phyloP scores from a whole-genome alignment of 2,113 vertebrate genomes.

The Thermophis baileyi region DNA sequence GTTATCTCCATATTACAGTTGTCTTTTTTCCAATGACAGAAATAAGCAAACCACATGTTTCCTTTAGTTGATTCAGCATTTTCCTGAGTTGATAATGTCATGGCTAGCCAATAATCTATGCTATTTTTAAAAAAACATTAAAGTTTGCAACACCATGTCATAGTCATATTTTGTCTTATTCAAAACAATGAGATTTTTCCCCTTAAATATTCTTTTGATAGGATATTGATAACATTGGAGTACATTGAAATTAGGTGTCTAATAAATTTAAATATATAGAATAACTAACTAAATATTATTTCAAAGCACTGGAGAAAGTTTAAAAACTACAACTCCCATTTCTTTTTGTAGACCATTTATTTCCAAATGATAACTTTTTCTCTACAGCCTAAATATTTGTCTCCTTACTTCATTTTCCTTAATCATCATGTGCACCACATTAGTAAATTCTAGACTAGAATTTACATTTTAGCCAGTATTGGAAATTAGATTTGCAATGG shows the following conservation, averaged over 20 bases:
- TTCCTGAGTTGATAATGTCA: constrained; percentile 40
- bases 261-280: neutral
- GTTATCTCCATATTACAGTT: constrained; percentile 50
- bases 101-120: neutral
- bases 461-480: neutral
- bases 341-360: neutral
- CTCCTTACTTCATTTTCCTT: neutral
- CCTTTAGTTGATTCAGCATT: constrained; percentile 53
- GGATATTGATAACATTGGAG: neutral
- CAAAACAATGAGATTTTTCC: neutral
- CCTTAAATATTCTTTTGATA: neutral
- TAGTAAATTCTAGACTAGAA: neutral
- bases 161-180: neutral
- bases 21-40: constrained; percentile 30
- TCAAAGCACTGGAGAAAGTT: neutral
- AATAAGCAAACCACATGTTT: constrained; percentile 57
- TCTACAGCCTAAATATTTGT: neutral
- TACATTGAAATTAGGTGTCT: neutral
- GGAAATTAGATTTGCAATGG: neutral
- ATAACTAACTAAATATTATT: neutral
- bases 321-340: neutral
- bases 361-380: neutral
- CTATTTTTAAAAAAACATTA: neutral
- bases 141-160: neutral
- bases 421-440: neutral